Percentiles rank a stretch among this genome's conserved stretches.
These are phyloP conservation scores for Lithodes maja DNA, from an alignment of 2,888 invertebrate genomes.

Conservation along the genomic window DNA sequence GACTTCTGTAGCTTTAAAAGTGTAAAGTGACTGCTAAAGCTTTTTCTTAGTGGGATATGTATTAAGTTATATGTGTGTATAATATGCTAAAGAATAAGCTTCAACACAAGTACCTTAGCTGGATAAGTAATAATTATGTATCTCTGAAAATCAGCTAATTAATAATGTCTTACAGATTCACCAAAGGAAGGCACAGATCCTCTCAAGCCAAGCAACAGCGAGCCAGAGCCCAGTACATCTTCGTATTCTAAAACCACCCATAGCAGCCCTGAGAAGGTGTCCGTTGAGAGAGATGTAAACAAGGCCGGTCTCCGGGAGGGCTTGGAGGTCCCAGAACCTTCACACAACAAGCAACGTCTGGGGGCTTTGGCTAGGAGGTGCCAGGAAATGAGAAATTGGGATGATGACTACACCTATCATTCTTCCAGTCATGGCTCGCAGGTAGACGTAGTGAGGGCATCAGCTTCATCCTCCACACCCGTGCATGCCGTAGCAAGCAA, in stretches of 20 bases:
- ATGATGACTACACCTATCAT: conserved; percentile 70
- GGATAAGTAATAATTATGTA: not conserved
- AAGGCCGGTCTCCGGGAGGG: not conserved
- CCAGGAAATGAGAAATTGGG: conserved; percentile 67
- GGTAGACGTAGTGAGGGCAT: conserved; percentile 60
- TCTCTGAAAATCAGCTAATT: not conserved
- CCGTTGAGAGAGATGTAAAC: not conserved
- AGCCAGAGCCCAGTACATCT: not conserved
- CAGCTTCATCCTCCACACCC: not conserved
- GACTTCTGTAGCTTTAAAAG: too few relatives aligned
- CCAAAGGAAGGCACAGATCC: conserved; percentile 10
- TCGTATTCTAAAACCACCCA: not conserved
- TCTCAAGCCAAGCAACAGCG: conserved; percentile 6
- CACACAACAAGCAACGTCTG: conserved; percentile 73
- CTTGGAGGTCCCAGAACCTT: not conserved
- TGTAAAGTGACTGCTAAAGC: too few relatives aligned
- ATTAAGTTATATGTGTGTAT: too few relatives aligned
- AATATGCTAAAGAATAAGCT: too few relatives aligned
- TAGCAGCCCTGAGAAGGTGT: conserved; percentile 11
- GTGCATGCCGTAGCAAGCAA: conserved; percentile 20
- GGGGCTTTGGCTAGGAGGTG: conserved; percentile 60
- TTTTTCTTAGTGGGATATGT: too few relatives aligned
- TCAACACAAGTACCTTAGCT: not conserved
- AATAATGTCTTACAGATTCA: conserved; percentile 17
- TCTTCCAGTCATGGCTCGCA: conserved; percentile 55